Percentiles rank a stretch among this genome's conserved stretches.
phyloP scores from a whole-genome alignment of 2,797 vertebrate genomes.

The Gymnoscopelus braueri region DNA sequence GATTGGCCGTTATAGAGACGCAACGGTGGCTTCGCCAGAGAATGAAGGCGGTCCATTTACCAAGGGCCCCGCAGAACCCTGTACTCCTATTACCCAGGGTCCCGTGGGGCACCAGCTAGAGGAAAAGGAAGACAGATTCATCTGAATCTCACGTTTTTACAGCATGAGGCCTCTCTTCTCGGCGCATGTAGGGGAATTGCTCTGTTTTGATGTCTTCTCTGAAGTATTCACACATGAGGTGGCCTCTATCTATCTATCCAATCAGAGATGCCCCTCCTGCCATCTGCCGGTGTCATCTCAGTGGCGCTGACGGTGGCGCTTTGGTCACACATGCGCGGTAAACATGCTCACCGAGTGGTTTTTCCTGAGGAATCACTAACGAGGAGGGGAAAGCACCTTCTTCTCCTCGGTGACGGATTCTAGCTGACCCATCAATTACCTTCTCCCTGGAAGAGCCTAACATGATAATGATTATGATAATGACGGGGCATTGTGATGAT shows the following conservation, averaged over 20 bases:
- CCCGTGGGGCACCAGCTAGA: conserved; percentile 51
- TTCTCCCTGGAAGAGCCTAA: conserved; percentile 63
- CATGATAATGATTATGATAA: conserved; percentile 76
- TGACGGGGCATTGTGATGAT: conserved; percentile 71
- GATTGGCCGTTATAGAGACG: conserved; percentile 70
- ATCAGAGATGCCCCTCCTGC: conserved; percentile 35
- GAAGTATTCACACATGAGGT: conserved; percentile 36
- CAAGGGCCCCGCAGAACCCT: conserved; percentile 47
- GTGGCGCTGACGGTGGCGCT: conserved; percentile 54
- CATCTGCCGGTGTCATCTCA: conserved; percentile 48
- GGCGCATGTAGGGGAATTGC: conserved; percentile 35
- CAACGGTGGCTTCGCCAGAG: conserved; percentile 51
- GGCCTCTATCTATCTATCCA: conserved; percentile 31
- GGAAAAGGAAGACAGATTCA: conserved; percentile 41
- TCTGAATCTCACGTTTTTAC: conserved; percentile 46
- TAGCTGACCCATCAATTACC: conserved; percentile 77
- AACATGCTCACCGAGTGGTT: conserved; percentile 55
- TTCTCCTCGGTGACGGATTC: conserved; percentile 58
- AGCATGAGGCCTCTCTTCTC: conserved; percentile 13
- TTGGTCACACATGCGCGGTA: conserved; percentile 40
- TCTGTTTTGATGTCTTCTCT: conserved; percentile 48
- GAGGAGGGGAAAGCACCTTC: conserved; percentile 49
- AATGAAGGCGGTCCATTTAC: conserved; percentile 68
- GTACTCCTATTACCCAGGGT: conserved; percentile 52
- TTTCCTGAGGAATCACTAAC: conserved; percentile 65